Evolutionary conservation across 2,888 invertebrate species (phyloP), one percentile per base, ranked within the genome.

Genomic region (Lottia gigantea): DNA sequence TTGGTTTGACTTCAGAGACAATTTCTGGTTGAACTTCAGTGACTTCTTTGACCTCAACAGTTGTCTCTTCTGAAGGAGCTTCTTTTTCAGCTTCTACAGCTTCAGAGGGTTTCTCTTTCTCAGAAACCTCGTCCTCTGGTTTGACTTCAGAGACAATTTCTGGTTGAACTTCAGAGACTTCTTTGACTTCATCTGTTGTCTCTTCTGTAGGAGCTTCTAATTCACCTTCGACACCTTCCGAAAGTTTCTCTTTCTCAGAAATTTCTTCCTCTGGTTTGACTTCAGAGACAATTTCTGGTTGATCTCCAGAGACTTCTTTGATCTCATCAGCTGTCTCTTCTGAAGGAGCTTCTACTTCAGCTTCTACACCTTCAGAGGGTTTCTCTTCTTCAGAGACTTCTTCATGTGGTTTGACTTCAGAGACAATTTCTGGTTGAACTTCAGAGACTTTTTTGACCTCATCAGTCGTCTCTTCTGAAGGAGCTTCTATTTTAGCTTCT

Each of bases 401-500:
- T 46, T 70, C 66, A 23, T 23, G 23, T 25, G 25, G 31, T 31
- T n/a, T 55, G 8, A 23, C 62, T 14, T 64, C 23, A 6, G 46
- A 14, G 19, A 46, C 49, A 40, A 46, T 25, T 31, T 23, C 69
- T 25, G 45, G 46, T 70, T 70, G 16, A 16, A 67, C 65, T 66
- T 68, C 70, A 16, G 87, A 82, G 16, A 90, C 66, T 71, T 90
- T 84, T 74, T 4, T 40, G 7, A 40, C 1, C 7, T 89, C 86
- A 0, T 83, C 84, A 45, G 83, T 81, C 64, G 86, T 80, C 45
- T 46, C 47, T 31, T 55, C 23, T 55, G 55, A 23, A 55, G 40
- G 40, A 40, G 23, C 14, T 23, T 67, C 72, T 0, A 31, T 12
- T 31, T 31, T 49, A 3, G 65, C n/a, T 16, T 26, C 46, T 25